Conservation (phyloP, 2,888 invertebrate species). For the Cosmia pyralina region DNA sequence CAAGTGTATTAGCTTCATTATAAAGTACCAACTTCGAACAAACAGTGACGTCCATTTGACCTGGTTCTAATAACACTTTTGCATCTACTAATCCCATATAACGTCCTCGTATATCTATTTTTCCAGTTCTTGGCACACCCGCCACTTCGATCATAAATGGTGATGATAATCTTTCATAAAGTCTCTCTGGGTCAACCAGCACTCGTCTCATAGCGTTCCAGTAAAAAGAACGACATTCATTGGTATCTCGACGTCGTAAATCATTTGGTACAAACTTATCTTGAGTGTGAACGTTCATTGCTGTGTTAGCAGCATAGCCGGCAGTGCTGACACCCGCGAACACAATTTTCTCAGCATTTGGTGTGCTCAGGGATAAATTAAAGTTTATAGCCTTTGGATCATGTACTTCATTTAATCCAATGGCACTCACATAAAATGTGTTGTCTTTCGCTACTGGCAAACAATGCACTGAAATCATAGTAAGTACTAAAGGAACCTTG, state of each 20-base stretch:
- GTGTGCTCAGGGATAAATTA: conserved; percentile 78
- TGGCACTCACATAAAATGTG: conserved; percentile 79
- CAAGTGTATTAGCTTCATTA: conserved; percentile 75
- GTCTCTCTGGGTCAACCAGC: conserved; percentile 75
- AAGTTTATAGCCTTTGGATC: conserved; percentile 74
- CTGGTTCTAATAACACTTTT: conserved; percentile 79
- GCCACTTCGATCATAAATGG: conserved; percentile 83
- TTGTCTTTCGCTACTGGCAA: conserved; percentile 80
- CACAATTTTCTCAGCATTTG: conserved; percentile 74
- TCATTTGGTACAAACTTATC: conserved; percentile 79
- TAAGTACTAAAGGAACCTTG: conserved; percentile 76
- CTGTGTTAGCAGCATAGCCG: conserved; percentile 76
- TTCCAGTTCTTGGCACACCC: conserved; percentile 81
- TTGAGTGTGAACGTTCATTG: conserved; percentile 72
- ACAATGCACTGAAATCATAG: conserved; percentile 84
- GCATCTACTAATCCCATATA: conserved; percentile 83
- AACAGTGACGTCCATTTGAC: conserved; percentile 76
- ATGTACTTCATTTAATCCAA: conserved; percentile 76
- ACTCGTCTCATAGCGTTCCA: conserved; percentile 85
- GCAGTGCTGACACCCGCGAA: conserved; percentile 80
- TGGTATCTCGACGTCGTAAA: conserved; percentile 64
- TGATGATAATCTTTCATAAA: conserved; percentile 72
- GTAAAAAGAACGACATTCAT: conserved; percentile 76
- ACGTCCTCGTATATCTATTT: conserved; percentile 81
- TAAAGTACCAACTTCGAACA: conserved; percentile 76